Base-by-base conservation (phyloP, 1,140 invertebrate genomes). In the Drosophila sturtevanti region DNA sequence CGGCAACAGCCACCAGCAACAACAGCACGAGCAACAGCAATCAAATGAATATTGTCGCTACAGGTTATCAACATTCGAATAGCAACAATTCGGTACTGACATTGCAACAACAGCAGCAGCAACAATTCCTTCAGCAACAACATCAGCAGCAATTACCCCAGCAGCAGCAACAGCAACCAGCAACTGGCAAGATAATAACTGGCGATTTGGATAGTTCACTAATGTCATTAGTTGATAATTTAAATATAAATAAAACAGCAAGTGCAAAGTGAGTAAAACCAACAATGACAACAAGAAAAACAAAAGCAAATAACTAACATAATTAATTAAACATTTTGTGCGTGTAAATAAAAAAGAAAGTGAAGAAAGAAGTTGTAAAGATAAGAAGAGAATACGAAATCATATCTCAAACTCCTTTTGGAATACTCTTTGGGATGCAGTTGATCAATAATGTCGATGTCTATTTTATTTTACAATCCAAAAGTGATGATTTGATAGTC, bases 171-270 rank as follows among this genome's bases (percentile, higher is more conserved):
- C 75, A 90, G 64, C 68, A 92, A 62, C 70, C 92, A 52, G 71
- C 81, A 80, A 94, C 92, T 52, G 94, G 94, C 22, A 96, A 96
- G 92, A 95, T 98, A 67, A 93, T 98, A 68, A 98, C 97, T 18
- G 96, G 97, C 58, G 98, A 98, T 93, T 93, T 99, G 84, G 97
- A 99, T 92, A 97, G 96, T 63, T 98, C 97, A 81, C 94, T 99
- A 51, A 97, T 97, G 56, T 96, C 95, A 64, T 93, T 99, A 70
- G 97, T 97, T 68, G 96, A 98, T 92, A 98, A 98, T 93, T 94
- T 98, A 63, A 95, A 96, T 87, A 98, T 98, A 72, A 97, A 98
- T 92, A 97, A 97, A 92, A 93, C 95, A 69, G 93, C 93, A 68
- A 93, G 93, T 84, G 93, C 94, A 73, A 95, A 96, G 95, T 96